Conservation (phyloP, 1,140 invertebrate species). For the Aporrectodea caliginosa region DNA sequence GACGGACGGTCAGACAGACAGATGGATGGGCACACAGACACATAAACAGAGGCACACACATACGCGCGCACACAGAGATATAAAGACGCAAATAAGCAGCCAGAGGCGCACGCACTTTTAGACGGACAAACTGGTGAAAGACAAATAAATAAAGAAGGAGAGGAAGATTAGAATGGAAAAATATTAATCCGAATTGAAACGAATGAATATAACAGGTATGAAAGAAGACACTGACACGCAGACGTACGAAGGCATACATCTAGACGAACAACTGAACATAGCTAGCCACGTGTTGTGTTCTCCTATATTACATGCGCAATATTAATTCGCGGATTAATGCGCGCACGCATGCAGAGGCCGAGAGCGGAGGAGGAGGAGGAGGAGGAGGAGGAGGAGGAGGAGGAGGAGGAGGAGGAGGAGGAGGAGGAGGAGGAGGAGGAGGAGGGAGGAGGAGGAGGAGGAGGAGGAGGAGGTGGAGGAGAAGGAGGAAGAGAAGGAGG, state of each 20-base stretch:
- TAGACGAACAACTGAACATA: too few species aligned
- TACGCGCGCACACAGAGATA: background rate
- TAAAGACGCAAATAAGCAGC: background rate
- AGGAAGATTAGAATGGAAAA: too few species aligned
- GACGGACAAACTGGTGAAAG: too few species aligned
- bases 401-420: background rate
- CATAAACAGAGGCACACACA: background rate
- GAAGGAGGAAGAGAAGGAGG: background rate
- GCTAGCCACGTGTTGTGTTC: too few species aligned
- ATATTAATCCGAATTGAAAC: too few species aligned
- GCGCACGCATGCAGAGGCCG: too few species aligned
- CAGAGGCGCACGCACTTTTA: background rate
- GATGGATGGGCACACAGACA: background rate
- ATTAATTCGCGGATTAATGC: too few species aligned
- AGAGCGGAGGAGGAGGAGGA: background rate
- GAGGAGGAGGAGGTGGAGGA: background rate
- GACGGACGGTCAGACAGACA: slow-evolving; percentile 3
- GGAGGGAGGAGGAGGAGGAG: background rate
- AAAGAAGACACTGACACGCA: too few species aligned
- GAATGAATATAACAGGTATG: too few species aligned
- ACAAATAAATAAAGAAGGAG: too few species aligned
- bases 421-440: background rate
- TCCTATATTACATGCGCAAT: too few species aligned
- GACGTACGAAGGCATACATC: too few species aligned
- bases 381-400: background rate